Base-by-base conservation (phyloP, 1,140 invertebrate genomes). In the Lepidurus packardi region DNA sequence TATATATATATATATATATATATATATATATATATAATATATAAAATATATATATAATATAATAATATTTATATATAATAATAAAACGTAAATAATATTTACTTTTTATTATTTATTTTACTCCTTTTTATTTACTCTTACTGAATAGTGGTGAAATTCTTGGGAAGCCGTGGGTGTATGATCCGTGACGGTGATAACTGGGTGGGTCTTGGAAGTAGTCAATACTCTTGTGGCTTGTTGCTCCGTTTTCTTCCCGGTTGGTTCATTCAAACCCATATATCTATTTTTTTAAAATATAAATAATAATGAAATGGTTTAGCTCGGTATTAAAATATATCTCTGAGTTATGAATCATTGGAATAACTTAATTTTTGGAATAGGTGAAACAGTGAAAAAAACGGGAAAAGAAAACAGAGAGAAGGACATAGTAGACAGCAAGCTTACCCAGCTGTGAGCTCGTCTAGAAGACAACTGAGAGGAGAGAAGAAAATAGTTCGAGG, bases 111-210 rank as follows among this genome's bases (percentile, higher is more conserved):
- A n/a, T n/a, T n/a, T n/a, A n/a, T n/a, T n/a, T n/a, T n/a, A n/a
- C n/a, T n/a, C n/a, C n/a, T n/a, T n/a, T n/a, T n/a, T n/a, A n/a
- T n/a, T n/a, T 77, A 16, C 11, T 10, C 24, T 34, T 73, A 25
- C 24, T 21, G 4, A 1, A 7, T 25, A 76, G 34, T 7, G 65
- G 10, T 42, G 34, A 44, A 91, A 94, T 82, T 94, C 93, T 1
- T 93, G 93, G 1, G 93, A 94, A 10, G 93, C 93, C 9, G 92
- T 91, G 0, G 94, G 94, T 1, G 94, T 96, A 74, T 98, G 94
- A 84, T 97, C 94, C 1, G 96, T 98, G 0, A 98, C 94, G 1
- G 95, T 98, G 73, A 98, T 98, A 77, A 98, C 97, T 1, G 96
- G 96, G 86, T 96, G 96, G 65, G 91, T 87, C 1, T 88, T 85